phyloP scores from a whole-genome alignment of 2,797 vertebrate species.

The Merluccius polli region DNA sequence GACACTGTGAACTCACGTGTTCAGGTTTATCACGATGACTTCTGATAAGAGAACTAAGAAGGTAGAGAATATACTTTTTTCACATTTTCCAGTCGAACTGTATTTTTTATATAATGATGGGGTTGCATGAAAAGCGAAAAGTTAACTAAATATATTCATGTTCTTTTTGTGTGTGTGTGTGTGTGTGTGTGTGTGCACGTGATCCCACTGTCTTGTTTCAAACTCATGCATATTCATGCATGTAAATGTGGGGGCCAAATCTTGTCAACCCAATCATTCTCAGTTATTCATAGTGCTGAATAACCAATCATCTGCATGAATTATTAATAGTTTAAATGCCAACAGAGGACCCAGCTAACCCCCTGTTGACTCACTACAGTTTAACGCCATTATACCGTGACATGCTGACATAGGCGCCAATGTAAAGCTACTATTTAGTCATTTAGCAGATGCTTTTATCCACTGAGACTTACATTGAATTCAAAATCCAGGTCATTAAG shows the following conservation, averaged over 20 bases:
- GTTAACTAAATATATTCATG: no score
- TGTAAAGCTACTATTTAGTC: neutral
- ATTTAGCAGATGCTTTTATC: neutral
- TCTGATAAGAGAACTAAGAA: neutral
- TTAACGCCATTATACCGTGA: slow-evolving; percentile 5
- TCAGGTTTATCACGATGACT: neutral
- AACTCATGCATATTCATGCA: slow-evolving; percentile 55
- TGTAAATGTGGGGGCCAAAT: slow-evolving; percentile 51
- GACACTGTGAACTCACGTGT: neutral
- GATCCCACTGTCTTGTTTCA: slow-evolving; percentile 5
- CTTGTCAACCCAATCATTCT: slow-evolving; percentile 38
- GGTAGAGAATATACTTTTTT: no score
- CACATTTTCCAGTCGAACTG: neutral
- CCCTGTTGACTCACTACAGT: slow-evolving; percentile 41
- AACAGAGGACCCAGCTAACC: slow-evolving; percentile 42
- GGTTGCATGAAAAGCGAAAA: neutral
- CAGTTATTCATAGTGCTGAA: slow-evolving; percentile 51
- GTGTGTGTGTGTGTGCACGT: neutral
- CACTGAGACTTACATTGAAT: neutral
- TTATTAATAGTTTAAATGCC: slow-evolving; percentile 59
- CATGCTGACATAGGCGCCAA: neutral
- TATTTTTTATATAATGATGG: neutral
- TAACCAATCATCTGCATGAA: slow-evolving; percentile 43
- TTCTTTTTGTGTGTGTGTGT: neutral
- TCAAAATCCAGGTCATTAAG: neutral